phyloP scores from a whole-genome alignment of 2,888 invertebrate species.

The Resseliella maxima region DNA sequence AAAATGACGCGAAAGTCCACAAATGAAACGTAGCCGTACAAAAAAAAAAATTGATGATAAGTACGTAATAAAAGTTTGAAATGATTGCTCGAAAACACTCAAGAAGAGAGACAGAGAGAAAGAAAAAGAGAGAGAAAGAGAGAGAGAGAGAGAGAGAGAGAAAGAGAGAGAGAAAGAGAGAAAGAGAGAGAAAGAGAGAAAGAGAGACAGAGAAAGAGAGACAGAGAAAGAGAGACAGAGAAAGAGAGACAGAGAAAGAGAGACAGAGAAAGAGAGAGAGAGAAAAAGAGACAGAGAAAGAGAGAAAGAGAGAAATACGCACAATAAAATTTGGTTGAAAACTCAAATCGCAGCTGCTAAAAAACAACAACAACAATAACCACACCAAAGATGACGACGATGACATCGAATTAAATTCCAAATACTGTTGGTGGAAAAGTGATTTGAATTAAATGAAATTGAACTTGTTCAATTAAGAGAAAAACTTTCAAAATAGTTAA shows the following conservation, averaged over 20 bases:
- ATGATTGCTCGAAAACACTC: neutral
- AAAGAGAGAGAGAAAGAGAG: no score
- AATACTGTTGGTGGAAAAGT: neutral
- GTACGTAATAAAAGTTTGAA: neutral
- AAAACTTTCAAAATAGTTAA: slow-evolving; percentile 5
- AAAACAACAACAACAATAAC: neutral
- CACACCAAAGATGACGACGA: no score
- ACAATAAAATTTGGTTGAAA: neutral
- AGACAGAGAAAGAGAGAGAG: no score
- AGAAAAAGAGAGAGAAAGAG: no score
- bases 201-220: no score
- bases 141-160: no score
- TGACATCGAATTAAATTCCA: neutral
- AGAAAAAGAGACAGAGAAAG: no score
- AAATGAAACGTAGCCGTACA: neutral
- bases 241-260: no score
- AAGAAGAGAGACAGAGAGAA: no score
- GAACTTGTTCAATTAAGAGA: neutral
- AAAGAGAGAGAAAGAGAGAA: no score
- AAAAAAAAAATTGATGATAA: neutral
- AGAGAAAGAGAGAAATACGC: no score
- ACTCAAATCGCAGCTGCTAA: neutral
- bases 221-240: no score
- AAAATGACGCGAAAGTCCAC: neutral
- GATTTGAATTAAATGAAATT: neutral